Evolutionary conservation across 2,888 invertebrate species (phyloP).

Genomic region (Chrysomela aeneicollis): DNA sequence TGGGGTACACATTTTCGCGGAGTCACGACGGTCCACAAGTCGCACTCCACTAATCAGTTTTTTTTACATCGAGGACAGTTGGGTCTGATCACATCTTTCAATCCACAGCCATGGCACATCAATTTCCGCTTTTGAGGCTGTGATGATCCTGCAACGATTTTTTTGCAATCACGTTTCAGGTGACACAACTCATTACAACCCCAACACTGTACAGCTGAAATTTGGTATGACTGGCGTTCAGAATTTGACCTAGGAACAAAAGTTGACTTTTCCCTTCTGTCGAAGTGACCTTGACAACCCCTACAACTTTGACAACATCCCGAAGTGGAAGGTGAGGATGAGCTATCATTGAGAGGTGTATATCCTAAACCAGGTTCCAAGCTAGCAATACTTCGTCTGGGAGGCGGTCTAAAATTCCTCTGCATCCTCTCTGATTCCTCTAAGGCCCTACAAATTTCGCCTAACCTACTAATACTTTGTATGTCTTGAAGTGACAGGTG

Average conservation of each 20-base stretch:
- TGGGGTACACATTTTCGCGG: not conserved
- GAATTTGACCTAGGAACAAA: too few species aligned
- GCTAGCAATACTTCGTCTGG: constrained; percentile 6
- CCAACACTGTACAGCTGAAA: constrained; percentile 16
- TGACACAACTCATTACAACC: constrained; percentile 10
- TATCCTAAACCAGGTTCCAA: constrained; percentile 12
- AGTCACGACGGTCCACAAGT: not conserved
- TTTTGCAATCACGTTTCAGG: constrained; percentile 9
- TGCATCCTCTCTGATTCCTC: constrained; percentile 13
- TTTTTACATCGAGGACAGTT: constrained; percentile 17
- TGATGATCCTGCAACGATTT: not conserved
- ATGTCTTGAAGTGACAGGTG: constrained; percentile 18
- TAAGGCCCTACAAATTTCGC: constrained; percentile 13
- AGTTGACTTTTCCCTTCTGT: too few species aligned
- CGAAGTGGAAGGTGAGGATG: too few species aligned
- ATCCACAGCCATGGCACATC: not conserved
- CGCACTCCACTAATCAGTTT: not conserved
- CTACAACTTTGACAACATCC: too few species aligned
- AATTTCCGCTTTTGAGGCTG: not conserved
- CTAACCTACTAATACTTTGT: not conserved
- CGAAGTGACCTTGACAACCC: not conserved
- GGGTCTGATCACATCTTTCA: constrained; percentile 14
- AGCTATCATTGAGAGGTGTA: not conserved
- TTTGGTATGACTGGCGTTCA: too few species aligned
- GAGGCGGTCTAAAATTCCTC: constrained; percentile 10